phyloP scores from a whole-genome alignment of 2,888 invertebrate genomes.

The Chymomyza fuscimana region DNA sequence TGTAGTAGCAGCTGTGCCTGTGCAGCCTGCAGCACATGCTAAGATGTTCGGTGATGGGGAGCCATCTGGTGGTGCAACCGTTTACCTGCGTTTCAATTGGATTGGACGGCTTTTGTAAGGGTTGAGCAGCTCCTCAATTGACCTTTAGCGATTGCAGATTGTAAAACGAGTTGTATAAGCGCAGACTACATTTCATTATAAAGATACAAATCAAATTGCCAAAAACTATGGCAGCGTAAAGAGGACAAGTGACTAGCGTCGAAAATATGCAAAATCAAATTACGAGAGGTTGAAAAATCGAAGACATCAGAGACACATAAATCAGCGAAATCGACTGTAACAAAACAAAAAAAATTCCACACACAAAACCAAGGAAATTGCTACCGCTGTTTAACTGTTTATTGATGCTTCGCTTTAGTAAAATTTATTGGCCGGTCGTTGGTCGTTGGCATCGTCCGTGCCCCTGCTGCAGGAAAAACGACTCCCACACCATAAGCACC shows the following conservation, averaged over 20 bases:
- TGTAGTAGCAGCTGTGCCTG: neutral
- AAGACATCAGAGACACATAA: constrained; percentile 72
- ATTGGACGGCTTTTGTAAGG: neutral
- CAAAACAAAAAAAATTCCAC: constrained; percentile 17
- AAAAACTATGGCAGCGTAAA: constrained; percentile 26
- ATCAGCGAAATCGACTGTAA: constrained; percentile 40
- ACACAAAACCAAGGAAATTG: constrained; percentile 59
- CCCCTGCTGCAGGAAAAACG: neutral
- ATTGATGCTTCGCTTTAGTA: constrained; percentile 70
- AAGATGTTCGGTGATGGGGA: neutral
- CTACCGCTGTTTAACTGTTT: constrained; percentile 74
- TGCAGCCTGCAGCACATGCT: neutral
- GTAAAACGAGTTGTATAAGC: neutral
- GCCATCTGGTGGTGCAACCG: neutral
- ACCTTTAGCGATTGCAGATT: neutral
- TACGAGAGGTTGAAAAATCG: constrained; percentile 67
- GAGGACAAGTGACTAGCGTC: neutral
- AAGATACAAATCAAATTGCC: constrained; percentile 69
- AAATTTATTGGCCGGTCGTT: constrained; percentile 66
- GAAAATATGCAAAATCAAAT: constrained; percentile 64
- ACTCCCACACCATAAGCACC: neutral
- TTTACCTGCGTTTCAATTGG: neutral
- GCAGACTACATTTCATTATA: constrained; percentile 59
- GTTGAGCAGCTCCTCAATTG: neutral
- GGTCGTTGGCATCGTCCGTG: constrained; percentile 28